A percentile compares a stretch with the other conserved stretches of the same genome.
Evolutionary conservation across 1,140 invertebrate species (phyloP).

Genomic region (Drosophila jambulina): DNA sequence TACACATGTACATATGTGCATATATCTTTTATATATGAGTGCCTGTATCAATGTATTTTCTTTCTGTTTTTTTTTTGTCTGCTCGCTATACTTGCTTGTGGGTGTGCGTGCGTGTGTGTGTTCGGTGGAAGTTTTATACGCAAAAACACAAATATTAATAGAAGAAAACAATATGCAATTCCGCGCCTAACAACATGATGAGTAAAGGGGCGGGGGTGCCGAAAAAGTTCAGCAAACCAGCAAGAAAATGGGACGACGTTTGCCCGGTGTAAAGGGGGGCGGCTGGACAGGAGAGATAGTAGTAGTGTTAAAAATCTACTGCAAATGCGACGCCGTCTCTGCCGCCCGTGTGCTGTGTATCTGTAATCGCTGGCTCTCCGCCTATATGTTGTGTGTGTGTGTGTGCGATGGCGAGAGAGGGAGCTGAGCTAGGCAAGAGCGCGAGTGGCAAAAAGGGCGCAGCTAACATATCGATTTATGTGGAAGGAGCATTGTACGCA

Average conservation of each 20-base stretch:
- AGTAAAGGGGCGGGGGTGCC: constrained; percentile 27
- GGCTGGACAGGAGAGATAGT: constrained; percentile 22
- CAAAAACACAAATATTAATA: constrained; percentile 61
- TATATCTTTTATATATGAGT: constrained; percentile 10
- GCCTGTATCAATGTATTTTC: constrained; percentile 28
- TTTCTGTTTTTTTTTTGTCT: constrained; percentile 44
- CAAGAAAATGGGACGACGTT: constrained; percentile 36
- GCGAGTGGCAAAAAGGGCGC: constrained; percentile 74
- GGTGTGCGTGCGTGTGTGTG: constrained; percentile 40
- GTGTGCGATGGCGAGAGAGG: neutral
- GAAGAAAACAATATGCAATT: constrained; percentile 70
- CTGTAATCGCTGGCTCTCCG: constrained; percentile 53
- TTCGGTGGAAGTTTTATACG: constrained; percentile 46
- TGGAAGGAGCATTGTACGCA: constrained; percentile 70
- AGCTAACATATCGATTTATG: constrained; percentile 77
- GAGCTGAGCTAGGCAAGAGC: constrained; percentile 30
- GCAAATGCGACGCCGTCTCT: constrained; percentile 36
- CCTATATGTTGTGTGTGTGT: constrained; percentile 19
- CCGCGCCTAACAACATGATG: constrained; percentile 18
- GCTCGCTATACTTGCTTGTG: constrained; percentile 41
- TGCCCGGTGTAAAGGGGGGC: constrained; percentile 3
- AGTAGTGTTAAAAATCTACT: constrained; percentile 60
- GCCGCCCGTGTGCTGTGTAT: constrained; percentile 63
- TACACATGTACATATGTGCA: constrained; percentile 34
- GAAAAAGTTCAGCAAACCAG: constrained; percentile 61